These are phyloP conservation scores for Murina feae DNA, from an alignment of 2,113 vertebrate genomes.

Conservation along the genomic window DNA sequence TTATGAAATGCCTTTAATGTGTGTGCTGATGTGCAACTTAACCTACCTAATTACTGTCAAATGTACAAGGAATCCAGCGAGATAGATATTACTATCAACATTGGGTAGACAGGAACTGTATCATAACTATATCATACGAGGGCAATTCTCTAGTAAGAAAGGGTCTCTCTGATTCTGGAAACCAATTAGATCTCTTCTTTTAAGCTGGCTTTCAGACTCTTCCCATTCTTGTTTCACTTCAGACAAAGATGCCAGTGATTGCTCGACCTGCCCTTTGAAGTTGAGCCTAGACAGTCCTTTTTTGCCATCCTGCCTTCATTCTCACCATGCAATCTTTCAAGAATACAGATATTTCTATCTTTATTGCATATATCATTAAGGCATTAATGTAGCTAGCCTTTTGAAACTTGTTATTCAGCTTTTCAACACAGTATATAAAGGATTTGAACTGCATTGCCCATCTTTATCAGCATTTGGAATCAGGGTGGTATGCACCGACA, in stretches of 20 bases:
- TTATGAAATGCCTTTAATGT: not conserved
- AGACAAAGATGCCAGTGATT: not conserved
- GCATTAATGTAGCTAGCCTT: not conserved
- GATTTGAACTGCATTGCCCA: accelerated
- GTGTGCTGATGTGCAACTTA: not conserved
- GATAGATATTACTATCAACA: accelerated
- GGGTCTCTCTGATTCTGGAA: not conserved
- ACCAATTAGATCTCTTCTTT: not conserved
- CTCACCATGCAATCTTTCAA: not conserved
- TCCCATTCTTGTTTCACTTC: not conserved
- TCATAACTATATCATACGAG: not conserved
- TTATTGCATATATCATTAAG: not conserved
- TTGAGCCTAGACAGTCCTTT: not conserved
- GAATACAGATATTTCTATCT: not conserved
- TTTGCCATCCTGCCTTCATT: not conserved
- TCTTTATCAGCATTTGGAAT: not conserved
- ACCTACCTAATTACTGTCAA: not conserved
- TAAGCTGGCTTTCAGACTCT: not conserved
- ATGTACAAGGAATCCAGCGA: not conserved
- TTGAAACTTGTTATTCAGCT: not conserved
- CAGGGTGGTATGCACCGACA: not conserved
- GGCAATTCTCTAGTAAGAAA: not conserved
- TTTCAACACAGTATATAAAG: not conserved
- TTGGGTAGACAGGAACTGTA: not conserved
- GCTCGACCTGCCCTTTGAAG: not conserved